Evolutionary conservation across 2,113 vertebrate species (phyloP).

Genomic region (Cryptomyrus ogoouensis): DNA sequence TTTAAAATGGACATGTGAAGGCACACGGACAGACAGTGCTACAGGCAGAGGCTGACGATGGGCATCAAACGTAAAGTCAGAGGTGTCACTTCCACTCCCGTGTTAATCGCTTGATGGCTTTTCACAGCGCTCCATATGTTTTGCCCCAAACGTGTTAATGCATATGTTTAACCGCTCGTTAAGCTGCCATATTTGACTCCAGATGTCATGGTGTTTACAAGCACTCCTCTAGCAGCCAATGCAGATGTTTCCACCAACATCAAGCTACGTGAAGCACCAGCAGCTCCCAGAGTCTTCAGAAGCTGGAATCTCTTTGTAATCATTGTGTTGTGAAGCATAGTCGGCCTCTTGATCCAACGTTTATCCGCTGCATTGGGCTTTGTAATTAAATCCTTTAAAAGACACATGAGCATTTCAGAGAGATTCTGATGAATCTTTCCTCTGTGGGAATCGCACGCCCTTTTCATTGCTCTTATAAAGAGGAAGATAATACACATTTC

Average conservation of each 20-base stretch:
- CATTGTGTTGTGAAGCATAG: background rate
- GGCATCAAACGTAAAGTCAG: background rate
- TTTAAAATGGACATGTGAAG: background rate
- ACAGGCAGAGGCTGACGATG: background rate
- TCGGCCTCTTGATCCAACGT: background rate
- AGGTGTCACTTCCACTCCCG: background rate
- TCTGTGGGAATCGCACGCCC: background rate
- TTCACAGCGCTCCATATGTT: background rate
- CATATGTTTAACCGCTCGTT: slow-evolving; percentile 3
- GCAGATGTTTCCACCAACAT: background rate
- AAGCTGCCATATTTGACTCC: background rate
- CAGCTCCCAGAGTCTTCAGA: background rate
- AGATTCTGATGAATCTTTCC: slow-evolving; percentile 13
- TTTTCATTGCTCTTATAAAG: slow-evolving; percentile 20
- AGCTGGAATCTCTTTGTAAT: background rate
- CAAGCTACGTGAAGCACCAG: background rate
- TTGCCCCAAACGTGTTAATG: background rate
- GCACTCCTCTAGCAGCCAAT: background rate
- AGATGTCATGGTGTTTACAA: background rate
- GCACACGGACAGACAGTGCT: background rate
- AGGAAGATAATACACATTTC: slow-evolving; percentile 25
- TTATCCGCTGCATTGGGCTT: slow-evolving; percentile 12
- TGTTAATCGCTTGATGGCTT: background rate
- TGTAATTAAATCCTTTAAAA: slow-evolving; percentile 20
- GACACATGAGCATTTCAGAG: background rate